Base-by-base conservation (phyloP, 2,888 invertebrate species). In the Zhengitettix transpicula region DNA sequence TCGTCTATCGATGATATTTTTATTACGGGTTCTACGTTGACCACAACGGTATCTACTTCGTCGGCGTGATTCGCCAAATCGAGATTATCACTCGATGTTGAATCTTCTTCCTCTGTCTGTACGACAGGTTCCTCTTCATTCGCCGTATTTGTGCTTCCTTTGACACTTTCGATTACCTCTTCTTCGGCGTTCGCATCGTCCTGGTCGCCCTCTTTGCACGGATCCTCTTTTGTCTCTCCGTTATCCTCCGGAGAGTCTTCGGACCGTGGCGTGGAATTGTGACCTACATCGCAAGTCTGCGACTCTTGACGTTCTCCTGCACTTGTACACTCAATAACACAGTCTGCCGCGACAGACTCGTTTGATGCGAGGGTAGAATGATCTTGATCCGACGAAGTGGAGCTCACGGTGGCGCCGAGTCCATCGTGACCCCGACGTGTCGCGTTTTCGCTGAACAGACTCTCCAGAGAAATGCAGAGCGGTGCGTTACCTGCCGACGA, bases 381-480 rank as follows among this genome's bases (percentile, higher is more conserved):
- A 7, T 28, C 28, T 28, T 28, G 28, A 7, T 28, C 28, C 7
- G 28, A 28, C 3, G 28, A 28, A 28, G 7, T 28, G 2, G 28
- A 28, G 28, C 28, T 28, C 28, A 28, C 28, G 28, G 28, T 28
- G 28, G 28, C 28, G 28, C 28, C 28, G 28, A 2, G 28, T 28
- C 28, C 28, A 28, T 28, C 28, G 28, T 28, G 79, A 78, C 44
- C 74, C 73, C 66, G 78, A 81, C 55, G 79, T 41, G 11, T 42
- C 12, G n/a, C 17, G 15, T 40, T 59, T 55, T 42, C 59, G 42
- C 28, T 54, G 59, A 12, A 52, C 42, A 17, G 28, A 52, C 16
- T 11, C 52, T 16, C 2, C 40, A 54, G 14, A 5, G 41, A 28
- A 28, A 28, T 28, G 28, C 28, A 28, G 28, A 28, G 28, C 28